Evolutionary conservation across 2,113 vertebrate genomes (phyloP).

Genomic region (Chamaetylas fuelleborni): DNA sequence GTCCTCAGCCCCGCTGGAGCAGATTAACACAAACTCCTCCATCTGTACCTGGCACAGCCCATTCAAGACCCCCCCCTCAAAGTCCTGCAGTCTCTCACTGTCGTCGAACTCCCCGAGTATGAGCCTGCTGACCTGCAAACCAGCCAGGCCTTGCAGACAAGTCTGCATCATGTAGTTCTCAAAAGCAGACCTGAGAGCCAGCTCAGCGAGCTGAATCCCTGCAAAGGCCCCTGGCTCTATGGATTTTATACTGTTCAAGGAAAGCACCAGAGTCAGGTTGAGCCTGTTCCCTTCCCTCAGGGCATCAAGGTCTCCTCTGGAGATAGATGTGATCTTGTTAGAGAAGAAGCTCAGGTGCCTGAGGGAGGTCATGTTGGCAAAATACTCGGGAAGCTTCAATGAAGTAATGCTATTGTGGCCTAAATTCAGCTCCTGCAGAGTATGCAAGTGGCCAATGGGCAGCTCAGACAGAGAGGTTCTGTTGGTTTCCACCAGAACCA

Average conservation of each 20-base stretch:
- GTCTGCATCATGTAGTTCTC: conserved; percentile 39
- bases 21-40: conserved; percentile 65
- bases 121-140: conserved; percentile 65
- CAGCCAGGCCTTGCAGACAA: conserved; percentile 68
- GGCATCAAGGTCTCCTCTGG: conserved; percentile 53
- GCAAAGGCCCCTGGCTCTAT: conserved; percentile 71
- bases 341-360: conserved; percentile 60
- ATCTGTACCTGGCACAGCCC: conserved; percentile 72
- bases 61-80: background rate
- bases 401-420: conserved; percentile 72
- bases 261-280: conserved; percentile 77
- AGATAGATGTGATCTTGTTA: conserved; percentile 70
- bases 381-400: conserved; percentile 68
- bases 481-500: conserved; percentile 69
- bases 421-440: conserved; percentile 71
- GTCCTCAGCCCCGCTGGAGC: fast-evolving
- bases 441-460: conserved; percentile 68
- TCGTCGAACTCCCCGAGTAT: conserved; percentile 69
- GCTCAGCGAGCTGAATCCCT: conserved; percentile 53
- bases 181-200: conserved; percentile 73
- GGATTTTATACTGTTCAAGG: conserved; percentile 71
- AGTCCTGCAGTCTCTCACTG: background rate
- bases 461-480: conserved; percentile 59
- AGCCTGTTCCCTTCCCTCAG: conserved; percentile 15
- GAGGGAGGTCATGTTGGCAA: conserved; percentile 59